A percentile compares a stretch with the other conserved stretches of the same genome.
These are phyloP conservation scores for Colaptes auratus DNA, from an alignment of 2,113 vertebrate species.

Conservation along the genomic window DNA sequence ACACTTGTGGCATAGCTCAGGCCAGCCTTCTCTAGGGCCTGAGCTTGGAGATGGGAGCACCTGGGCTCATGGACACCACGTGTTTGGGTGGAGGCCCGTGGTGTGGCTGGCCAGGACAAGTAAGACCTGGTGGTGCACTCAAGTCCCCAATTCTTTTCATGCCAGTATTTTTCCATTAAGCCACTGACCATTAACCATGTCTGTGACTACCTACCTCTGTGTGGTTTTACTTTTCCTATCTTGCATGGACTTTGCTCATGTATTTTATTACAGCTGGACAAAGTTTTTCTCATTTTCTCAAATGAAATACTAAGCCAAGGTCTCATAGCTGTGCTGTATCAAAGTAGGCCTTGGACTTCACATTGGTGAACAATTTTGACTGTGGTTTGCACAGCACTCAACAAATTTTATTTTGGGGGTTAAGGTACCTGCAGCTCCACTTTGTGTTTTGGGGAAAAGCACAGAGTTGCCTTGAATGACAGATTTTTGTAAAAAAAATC, in stretches of 20 bases:
- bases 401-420: background rate
- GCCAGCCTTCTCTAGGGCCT: background rate
- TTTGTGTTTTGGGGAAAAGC: background rate
- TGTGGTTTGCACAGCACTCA: background rate
- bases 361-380: background rate
- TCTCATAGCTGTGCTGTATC: background rate
- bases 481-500: background rate
- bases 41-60: background rate
- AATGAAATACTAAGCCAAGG: background rate
- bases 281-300: background rate
- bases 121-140: background rate
- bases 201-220: background rate
- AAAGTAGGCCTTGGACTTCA: background rate
- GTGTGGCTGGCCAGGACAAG: background rate
- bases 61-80: rapidly evolving
- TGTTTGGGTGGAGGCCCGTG: background rate
- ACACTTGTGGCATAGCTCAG: background rate
- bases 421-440: background rate
- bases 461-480: background rate
- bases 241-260: background rate
- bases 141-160: background rate
- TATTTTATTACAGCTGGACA: background rate
- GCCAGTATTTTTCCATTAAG: background rate
- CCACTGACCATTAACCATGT: background rate
- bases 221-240: background rate